A percentile compares a stretch with the other conserved stretches of the same genome.
Conservation (phyloP, 2,888 invertebrate species). For the Thera britannica region DNA sequence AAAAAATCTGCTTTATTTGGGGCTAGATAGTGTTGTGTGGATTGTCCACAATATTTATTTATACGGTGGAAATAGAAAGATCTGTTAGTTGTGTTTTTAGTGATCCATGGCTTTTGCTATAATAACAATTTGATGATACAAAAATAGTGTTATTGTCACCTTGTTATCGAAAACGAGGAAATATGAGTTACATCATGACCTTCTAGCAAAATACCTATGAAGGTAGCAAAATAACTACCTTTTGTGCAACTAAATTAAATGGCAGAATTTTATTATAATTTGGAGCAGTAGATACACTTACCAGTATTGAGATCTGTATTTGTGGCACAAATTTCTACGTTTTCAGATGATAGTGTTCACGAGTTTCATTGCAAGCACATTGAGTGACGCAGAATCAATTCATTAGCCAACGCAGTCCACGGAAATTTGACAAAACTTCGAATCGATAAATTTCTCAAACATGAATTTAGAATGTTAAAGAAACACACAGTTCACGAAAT, state of each 20-base stretch:
- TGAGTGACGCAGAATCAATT: conserved; percentile 72
- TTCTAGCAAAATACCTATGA: conserved; percentile 41
- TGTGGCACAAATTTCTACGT: conserved; percentile 36
- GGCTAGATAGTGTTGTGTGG: no score
- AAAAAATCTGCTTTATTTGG: no score
- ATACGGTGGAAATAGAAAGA: no score
- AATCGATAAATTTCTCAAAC: conserved; percentile 67
- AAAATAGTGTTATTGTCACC: not conserved
- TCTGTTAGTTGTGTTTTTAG: no score
- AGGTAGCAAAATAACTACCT: not conserved
- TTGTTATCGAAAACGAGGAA: conserved; percentile 39
- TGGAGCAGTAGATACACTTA: conserved; percentile 47
- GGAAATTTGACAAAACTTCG: conserved; percentile 68
- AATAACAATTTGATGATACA: no score
- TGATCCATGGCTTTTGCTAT: no score
- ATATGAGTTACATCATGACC: conserved; percentile 55
- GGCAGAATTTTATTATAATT: not conserved
- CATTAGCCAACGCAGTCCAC: conserved; percentile 62
- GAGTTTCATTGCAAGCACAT: conserved; percentile 47
- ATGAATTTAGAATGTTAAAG: conserved; percentile 61
- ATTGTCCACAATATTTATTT: no score
- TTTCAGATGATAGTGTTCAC: conserved; percentile 34
- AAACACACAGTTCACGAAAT: conserved; percentile 65
- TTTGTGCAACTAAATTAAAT: not conserved
- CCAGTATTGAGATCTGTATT: conserved; percentile 41